Evolutionary conservation across 2,113 vertebrate species (phyloP), one percentile per base, ranked within the genome.

Genomic region (Neomonachus schauinslandi): DNA sequence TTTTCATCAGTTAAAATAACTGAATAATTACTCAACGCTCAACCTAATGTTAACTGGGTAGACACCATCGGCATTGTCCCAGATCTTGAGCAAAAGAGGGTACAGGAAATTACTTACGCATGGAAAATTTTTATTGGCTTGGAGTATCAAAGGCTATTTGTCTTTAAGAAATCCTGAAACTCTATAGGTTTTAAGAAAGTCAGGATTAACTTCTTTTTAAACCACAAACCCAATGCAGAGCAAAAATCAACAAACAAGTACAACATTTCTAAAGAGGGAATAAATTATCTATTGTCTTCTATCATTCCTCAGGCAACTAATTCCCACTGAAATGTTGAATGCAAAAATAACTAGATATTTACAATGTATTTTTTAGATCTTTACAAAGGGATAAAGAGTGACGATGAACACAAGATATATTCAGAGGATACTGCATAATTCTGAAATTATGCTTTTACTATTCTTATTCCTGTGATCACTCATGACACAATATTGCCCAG

Each of bases 241-340:
- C 77, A 97, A 97, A 97, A 98, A 96, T 96, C 93, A 95, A 95
- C 92, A 97, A 98, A 97, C 94, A 96, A 94, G 91, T 42, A 93
- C 63, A 91, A 86, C 36, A 94, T 72, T 94, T 92, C 92, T 95
- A 96, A 97, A 94, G 95, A 81, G 71, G 53, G 89, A 98, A 98
- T 98, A 97, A 92, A 98, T 96, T 94, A 93, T 88, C 97, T 79
- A 95, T 94, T 94, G 95, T 97, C 87, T 74, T 57, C 46, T 92
- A 94, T 93, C 69, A 76, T 90, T 94, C 96, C 96, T 96, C 96
- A 88, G 59, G 87, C 57, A 96, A 88, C 80, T 80, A 96, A 97
- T 95, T 97, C 94, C 92, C 13, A 4, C 19, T 79, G 74, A 96
- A 96, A 90, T 12, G 59, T 89, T 76, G 36, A 82, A 74, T 7